phyloP scores from a whole-genome alignment of 1,140 invertebrate species.

The Meteorus sp. region DNA sequence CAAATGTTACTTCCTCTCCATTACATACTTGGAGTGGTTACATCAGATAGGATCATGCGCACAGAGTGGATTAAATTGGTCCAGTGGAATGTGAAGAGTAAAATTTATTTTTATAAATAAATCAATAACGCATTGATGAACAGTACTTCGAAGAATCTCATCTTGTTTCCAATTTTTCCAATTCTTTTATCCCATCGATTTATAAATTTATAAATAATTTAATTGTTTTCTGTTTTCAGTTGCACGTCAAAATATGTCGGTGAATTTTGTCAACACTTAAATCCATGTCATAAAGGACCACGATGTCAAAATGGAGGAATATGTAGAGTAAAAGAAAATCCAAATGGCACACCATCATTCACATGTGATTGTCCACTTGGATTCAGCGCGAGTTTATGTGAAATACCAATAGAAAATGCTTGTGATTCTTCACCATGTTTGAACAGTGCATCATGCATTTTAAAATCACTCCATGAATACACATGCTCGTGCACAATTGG shows the following conservation, averaged over 20 bases:
- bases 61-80: too few species aligned
- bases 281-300: constrained; percentile 86
- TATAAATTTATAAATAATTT: neutral
- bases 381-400: constrained; percentile 90
- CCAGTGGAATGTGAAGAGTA: too few species aligned
- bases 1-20: too few species aligned
- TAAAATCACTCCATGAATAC: constrained; percentile 77
- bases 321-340: constrained; percentile 76
- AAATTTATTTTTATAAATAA: too few species aligned
- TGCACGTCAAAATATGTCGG: constrained; percentile 89
- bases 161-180: neutral
- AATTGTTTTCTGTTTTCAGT: constrained; percentile 67
- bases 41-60: too few species aligned
- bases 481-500: constrained; percentile 82
- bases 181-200: neutral
- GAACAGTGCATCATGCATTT: constrained; percentile 82
- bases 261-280: constrained; percentile 90
- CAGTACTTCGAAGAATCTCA: too few species aligned
- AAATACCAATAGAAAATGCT: constrained; percentile 84
- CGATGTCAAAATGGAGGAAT: constrained; percentile 92
- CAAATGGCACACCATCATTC: constrained; percentile 72
- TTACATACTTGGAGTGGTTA: too few species aligned
- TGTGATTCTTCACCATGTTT: constrained; percentile 87
- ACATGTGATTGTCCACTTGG: constrained; percentile 86
- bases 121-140: too few species aligned